Conservation (phyloP, 2,797 vertebrate genomes). For the Chrosomus eos region DNA sequence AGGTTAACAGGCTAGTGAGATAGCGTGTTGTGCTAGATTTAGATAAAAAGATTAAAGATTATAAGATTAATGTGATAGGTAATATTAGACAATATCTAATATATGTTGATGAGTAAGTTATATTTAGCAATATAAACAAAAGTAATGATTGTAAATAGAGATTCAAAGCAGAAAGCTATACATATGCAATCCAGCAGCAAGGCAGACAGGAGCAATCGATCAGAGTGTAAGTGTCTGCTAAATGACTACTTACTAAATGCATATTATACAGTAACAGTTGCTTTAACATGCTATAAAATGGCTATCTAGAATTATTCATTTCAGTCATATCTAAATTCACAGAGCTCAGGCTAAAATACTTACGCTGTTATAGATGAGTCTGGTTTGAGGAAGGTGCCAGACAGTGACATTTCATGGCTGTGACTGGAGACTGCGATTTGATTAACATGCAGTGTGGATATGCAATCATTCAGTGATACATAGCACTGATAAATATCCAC, state of each 20-base stretch:
- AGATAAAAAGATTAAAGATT: too few relatives aligned
- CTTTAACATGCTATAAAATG: neutral
- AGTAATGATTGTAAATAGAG: too few relatives aligned
- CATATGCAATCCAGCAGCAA: too few relatives aligned
- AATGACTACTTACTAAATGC: neutral
- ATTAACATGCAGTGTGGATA: slow-evolving; percentile 33
- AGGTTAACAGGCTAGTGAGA: too few relatives aligned
- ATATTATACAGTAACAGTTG: neutral
- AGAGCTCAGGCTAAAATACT: neutral
- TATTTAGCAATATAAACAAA: too few relatives aligned
- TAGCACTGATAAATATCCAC: neutral
- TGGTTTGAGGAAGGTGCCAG: slow-evolving; percentile 32
- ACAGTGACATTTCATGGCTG: slow-evolving; percentile 22
- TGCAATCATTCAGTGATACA: neutral
- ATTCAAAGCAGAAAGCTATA: too few relatives aligned
- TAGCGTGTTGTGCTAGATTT: too few relatives aligned
- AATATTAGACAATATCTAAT: too few relatives aligned
- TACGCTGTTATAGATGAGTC: slow-evolving; percentile 2
- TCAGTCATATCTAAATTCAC: neutral
- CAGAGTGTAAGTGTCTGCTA: neutral
- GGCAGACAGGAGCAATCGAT: too few relatives aligned
- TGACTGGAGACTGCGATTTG: slow-evolving; percentile 22
- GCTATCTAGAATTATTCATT: neutral
- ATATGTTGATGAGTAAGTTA: too few relatives aligned
- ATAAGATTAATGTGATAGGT: too few relatives aligned